phyloP scores from a whole-genome alignment of 2,797 vertebrate genomes.

The Hippoglossus hippoglossus region DNA sequence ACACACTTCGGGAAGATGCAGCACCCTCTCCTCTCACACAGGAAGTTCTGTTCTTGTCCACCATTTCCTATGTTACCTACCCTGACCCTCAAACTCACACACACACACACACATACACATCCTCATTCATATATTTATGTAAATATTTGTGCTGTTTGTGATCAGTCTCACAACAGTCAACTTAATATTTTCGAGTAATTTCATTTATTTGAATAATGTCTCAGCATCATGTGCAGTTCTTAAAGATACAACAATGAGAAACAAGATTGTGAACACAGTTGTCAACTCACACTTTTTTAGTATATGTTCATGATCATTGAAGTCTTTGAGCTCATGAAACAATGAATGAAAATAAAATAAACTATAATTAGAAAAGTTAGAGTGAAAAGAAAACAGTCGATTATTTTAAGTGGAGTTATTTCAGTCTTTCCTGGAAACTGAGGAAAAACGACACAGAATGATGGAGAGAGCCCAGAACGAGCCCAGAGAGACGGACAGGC shows the following conservation, averaged over 20 bases:
- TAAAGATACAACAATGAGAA: background rate
- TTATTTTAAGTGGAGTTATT: constrained; percentile 39
- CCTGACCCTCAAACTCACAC: constrained; percentile 45
- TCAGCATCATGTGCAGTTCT: background rate
- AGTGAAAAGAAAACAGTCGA: background rate
- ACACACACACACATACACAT: constrained; percentile 14
- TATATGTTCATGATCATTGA: background rate
- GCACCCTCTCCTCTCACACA: constrained; percentile 53
- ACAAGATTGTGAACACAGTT: background rate
- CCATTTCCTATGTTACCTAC: constrained; percentile 59
- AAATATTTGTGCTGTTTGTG: background rate
- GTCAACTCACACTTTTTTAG: background rate
- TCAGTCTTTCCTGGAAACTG: constrained; percentile 46
- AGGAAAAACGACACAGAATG: background rate
- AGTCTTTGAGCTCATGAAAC: background rate
- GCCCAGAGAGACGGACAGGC: background rate
- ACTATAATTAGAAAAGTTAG: constrained; percentile 9
- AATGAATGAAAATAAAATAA: background rate
- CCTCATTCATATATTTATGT: background rate
- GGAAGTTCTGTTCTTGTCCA: constrained; percentile 68
- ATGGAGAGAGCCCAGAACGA: constrained; percentile 11
- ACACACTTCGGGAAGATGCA: constrained; percentile 57
- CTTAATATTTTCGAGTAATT: background rate
- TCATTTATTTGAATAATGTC: background rate
- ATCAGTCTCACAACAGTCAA: background rate